These are phyloP conservation scores for Potamilus streckersoni DNA, from an alignment of 1,140 invertebrate genomes.

Conservation along the genomic window DNA sequence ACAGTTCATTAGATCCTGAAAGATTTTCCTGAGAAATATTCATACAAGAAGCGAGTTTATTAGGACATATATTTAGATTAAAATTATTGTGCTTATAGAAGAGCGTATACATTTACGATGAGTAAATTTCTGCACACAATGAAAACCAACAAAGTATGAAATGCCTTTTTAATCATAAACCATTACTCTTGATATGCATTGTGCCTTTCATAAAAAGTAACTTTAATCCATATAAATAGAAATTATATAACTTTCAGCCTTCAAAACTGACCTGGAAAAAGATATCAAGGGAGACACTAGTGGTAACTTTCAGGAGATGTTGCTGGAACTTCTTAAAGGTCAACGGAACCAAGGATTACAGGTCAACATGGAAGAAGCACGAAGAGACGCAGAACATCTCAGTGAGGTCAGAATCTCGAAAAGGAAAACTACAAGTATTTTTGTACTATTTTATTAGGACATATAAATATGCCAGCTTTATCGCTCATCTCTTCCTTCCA, in stretches of 20 bases:
- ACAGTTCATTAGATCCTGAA: too few species aligned
- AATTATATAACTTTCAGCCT: slow-evolving; percentile 72
- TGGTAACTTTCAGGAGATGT: slow-evolving; percentile 88
- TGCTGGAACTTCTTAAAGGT: slow-evolving; percentile 70
- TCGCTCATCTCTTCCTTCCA: too few species aligned
- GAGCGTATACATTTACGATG: too few species aligned
- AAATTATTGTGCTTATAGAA: too few species aligned
- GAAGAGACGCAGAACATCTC: slow-evolving; percentile 42
- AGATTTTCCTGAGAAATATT: too few species aligned
- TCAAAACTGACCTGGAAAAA: slow-evolving; percentile 83
- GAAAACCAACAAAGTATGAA: background rate
- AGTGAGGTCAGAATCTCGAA: slow-evolving; percentile 31
- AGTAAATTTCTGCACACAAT: background rate
- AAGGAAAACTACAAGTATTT: background rate
- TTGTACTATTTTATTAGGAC: too few species aligned
- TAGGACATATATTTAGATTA: too few species aligned
- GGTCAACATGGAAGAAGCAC: slow-evolving; percentile 40
- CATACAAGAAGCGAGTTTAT: too few species aligned
- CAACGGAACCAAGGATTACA: slow-evolving; percentile 33
- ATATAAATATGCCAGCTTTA: too few species aligned
- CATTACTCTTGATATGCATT: slow-evolving; percentile 37
- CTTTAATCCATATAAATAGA: too few species aligned
- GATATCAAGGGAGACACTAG: slow-evolving; percentile 91
- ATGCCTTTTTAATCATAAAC: background rate
- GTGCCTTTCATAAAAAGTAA: too few species aligned